Evolutionary conservation across 2,797 vertebrate species (phyloP).

Genomic region (Eulemur rubriventer): DNA sequence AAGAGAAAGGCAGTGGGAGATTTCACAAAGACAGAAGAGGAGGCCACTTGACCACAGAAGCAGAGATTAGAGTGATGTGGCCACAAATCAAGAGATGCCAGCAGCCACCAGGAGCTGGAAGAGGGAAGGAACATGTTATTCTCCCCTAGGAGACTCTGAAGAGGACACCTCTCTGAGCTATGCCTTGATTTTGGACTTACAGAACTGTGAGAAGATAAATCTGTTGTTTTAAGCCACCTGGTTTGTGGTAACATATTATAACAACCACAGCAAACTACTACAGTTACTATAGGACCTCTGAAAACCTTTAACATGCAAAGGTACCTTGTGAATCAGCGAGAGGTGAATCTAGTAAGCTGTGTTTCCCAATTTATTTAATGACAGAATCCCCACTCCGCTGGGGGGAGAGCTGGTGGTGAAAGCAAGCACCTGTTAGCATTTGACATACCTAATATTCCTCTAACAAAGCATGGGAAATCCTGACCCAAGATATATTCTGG

Average conservation of each 20-base stretch:
- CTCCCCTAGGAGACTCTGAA: not conserved
- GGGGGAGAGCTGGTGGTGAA: not conserved
- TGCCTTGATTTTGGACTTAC: not conserved
- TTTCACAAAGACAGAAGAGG: not conserved
- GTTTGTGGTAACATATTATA: not conserved
- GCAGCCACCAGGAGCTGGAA: not conserved
- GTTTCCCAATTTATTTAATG: not conserved
- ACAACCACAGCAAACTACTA: not conserved
- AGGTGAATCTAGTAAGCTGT: not conserved
- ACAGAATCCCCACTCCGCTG: not conserved
- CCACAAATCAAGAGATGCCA: not conserved
- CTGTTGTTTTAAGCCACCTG: not conserved
- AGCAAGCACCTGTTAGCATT: not conserved
- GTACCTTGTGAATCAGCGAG: not conserved
- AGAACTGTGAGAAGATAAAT: not conserved
- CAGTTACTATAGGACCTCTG: not conserved
- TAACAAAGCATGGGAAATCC: not conserved
- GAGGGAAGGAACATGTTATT: not conserved
- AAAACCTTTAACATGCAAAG: not conserved
- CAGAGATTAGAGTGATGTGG: not conserved
- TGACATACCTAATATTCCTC: not conserved
- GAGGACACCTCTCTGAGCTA: not conserved
- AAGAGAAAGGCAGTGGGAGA: not conserved
- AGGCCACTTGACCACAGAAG: not conserved
- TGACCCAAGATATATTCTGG: not conserved